phyloP scores from a whole-genome alignment of 2,113 vertebrate genomes.

The Vireo altiloquus region DNA sequence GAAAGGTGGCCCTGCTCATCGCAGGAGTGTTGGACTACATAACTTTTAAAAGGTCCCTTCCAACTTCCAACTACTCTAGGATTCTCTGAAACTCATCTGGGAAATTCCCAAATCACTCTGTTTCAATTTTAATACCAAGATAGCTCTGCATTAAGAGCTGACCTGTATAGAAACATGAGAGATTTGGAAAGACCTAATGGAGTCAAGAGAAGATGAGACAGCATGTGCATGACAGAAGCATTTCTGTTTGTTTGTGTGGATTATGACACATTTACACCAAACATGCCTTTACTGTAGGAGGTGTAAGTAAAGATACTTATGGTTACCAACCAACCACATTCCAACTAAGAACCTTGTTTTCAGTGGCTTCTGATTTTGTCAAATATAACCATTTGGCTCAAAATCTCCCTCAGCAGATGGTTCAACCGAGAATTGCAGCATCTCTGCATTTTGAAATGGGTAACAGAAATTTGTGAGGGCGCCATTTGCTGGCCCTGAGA shows the following conservation, averaged over 20 bases:
- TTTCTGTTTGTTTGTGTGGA: conserved; percentile 24
- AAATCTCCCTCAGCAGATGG: conserved; percentile 8
- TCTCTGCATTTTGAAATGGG: background rate
- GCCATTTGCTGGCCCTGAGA: background rate
- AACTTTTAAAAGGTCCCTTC: background rate
- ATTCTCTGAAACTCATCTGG: background rate
- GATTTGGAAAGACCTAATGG: background rate
- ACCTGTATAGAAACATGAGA: background rate
- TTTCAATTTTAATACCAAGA: background rate
- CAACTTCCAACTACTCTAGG: background rate
- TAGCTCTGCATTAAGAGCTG: background rate
- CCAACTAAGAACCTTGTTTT: background rate
- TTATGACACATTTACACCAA: conserved; percentile 24
- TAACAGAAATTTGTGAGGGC: background rate
- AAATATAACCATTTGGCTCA: conserved; percentile 18
- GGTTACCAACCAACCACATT: background rate
- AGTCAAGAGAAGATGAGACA: background rate
- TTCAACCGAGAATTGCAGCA: background rate
- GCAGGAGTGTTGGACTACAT: background rate
- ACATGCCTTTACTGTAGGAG: background rate
- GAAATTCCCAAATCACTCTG: background rate
- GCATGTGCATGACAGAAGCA: background rate
- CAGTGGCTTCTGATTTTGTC: background rate
- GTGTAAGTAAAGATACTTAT: conserved; percentile 28
- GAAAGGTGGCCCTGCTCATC: background rate